Conservation (phyloP, 2,113 vertebrate species). For the Crotalus horridus region DNA sequence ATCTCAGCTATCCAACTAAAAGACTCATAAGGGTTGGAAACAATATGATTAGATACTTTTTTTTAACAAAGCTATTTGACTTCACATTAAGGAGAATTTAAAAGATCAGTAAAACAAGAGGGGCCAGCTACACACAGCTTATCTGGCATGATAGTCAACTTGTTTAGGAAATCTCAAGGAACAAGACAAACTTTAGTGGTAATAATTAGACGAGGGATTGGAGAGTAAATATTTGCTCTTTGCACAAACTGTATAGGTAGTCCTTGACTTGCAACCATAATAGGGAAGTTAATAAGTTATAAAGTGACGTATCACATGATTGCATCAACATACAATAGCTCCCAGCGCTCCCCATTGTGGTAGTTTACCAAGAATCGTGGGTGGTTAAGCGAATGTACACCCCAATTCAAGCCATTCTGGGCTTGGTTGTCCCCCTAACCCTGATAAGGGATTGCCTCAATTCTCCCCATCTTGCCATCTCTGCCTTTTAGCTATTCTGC, state of each 20-base stretch:
- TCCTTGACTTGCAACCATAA: too few species aligned
- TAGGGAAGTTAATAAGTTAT: too few species aligned
- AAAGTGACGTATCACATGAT: too few species aligned
- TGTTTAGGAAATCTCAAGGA: not conserved
- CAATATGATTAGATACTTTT: not conserved
- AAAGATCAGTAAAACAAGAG: not conserved
- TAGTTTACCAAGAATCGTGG: too few species aligned
- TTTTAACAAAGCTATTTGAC: not conserved
- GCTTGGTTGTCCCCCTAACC: too few species aligned
- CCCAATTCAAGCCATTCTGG: too few species aligned
- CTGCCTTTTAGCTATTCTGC: too few species aligned
- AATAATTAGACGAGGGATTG: not conserved
- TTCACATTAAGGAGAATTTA: not conserved
- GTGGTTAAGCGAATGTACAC: too few species aligned
- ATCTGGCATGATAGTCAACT: not conserved
- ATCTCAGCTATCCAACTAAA: not conserved
- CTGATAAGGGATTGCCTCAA: too few species aligned
- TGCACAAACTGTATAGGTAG: not conserved
- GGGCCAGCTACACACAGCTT: not conserved
- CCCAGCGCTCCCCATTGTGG: too few species aligned
- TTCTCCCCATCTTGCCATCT: too few species aligned
- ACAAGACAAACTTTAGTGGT: not conserved
- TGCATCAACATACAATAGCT: too few species aligned
- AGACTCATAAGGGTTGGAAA: not conserved
- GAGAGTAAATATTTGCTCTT: not conserved